A percentile compares a stretch with the other conserved stretches of the same genome.
phyloP scores from a whole-genome alignment of 2,113 vertebrate genomes.

The Mirounga angustirostris region DNA sequence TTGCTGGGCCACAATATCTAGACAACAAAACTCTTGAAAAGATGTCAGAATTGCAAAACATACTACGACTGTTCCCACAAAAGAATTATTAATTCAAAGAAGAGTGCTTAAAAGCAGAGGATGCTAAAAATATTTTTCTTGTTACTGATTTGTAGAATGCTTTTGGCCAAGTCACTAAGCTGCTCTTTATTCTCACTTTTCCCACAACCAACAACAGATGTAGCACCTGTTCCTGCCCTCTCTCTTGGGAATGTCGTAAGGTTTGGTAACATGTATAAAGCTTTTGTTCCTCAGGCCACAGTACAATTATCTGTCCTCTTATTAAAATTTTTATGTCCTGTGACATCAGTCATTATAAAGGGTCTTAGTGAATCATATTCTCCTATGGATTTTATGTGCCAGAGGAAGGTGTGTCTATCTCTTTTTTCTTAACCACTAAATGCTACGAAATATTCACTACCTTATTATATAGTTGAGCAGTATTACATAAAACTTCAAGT shows the following conservation, averaged over 20 bases:
- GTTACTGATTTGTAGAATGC: background rate
- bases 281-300: conserved; percentile 4
- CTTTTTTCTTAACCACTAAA: background rate
- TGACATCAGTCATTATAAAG: background rate
- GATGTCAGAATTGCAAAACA: background rate
- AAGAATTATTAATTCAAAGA: background rate
- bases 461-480: background rate
- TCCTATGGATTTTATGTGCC: background rate
- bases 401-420: background rate
- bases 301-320: background rate
- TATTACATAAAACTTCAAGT: conserved; percentile 7
- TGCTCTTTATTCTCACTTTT: background rate
- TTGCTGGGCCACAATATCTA: background rate
- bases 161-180: background rate
- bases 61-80: background rate
- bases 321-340: background rate
- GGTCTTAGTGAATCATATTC: background rate
- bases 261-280: background rate
- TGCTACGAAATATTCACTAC: background rate
- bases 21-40: background rate
- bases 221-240: background rate
- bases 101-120: background rate
- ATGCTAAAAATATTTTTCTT: background rate
- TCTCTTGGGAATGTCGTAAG: background rate
- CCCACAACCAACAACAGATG: background rate